Evolutionary conservation across 2,797 vertebrate genomes (phyloP).

Genomic region (Acanthurus lineatus): DNA sequence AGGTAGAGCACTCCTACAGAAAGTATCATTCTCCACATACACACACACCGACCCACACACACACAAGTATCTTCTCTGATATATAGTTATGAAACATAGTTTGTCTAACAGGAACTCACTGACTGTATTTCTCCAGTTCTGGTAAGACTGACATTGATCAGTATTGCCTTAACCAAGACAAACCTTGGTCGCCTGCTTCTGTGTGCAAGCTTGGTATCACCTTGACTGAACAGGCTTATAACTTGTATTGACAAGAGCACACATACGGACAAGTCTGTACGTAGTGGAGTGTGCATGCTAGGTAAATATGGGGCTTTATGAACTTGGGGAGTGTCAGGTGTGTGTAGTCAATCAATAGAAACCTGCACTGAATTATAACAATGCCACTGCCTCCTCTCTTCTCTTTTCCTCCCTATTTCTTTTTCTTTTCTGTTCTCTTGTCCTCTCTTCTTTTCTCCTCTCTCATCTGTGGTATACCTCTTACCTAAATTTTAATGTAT

Average conservation of each 20-base stretch:
- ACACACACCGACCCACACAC: neutral
- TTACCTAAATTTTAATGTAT: neutral
- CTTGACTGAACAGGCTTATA: constrained; percentile 19
- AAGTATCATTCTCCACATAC: neutral
- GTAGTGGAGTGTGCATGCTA: constrained; percentile 50
- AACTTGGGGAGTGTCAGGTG: constrained; percentile 60
- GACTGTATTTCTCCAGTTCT: constrained; percentile 13
- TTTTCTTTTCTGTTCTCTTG: neutral
- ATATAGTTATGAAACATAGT: neutral
- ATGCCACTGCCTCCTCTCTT: constrained; percentile 19
- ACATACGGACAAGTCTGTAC: constrained; percentile 29
- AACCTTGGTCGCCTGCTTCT: constrained; percentile 26
- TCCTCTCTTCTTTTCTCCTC: neutral
- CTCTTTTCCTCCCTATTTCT: neutral
- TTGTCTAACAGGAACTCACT: constrained; percentile 8
- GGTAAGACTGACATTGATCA: constrained; percentile 8
- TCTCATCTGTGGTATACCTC: neutral
- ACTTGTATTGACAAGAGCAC: constrained; percentile 16
- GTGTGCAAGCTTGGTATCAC: constrained; percentile 26
- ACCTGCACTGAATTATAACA: constrained; percentile 73
- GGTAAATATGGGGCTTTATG: constrained; percentile 72
- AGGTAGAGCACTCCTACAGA: constrained; percentile 83
- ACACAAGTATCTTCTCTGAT: neutral
- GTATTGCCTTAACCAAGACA: constrained; percentile 10
- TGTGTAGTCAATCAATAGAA: constrained; percentile 71